Conservation (phyloP, 2,888 invertebrate species). For the Hirtodrosophila duncani region DNA sequence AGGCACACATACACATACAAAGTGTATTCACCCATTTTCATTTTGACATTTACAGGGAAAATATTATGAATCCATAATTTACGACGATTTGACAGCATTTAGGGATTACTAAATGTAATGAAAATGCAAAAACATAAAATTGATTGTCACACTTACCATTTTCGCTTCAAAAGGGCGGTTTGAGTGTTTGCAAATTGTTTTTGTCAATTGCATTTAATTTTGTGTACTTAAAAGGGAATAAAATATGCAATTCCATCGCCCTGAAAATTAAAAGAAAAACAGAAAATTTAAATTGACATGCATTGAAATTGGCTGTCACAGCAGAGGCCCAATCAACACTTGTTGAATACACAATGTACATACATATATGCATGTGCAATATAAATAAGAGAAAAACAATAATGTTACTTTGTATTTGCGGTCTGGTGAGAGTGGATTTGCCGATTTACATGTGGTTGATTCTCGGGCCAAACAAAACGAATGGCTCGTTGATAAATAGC, state of each 20-base stretch:
- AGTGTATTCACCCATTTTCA: slow-evolving; percentile 21
- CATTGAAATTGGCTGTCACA: not conserved
- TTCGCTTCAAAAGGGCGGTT: slow-evolving; percentile 14
- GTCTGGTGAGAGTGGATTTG: too few relatives aligned
- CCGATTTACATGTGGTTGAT: too few relatives aligned
- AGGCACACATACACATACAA: not conserved
- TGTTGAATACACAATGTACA: slow-evolving; percentile 13
- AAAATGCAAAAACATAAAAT: too few relatives aligned
- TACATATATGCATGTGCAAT: too few relatives aligned
- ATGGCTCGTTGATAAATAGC: slow-evolving; percentile 23
- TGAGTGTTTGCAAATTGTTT: not conserved
- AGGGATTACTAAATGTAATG: not conserved
- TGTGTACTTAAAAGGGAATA: slow-evolving; percentile 18
- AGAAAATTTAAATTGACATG: not conserved
- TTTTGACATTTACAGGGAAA: slow-evolving; percentile 19
- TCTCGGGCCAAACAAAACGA: slow-evolving; percentile 1
- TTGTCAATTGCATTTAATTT: not conserved
- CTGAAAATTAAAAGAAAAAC: slow-evolving; percentile 23
- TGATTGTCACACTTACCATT: not conserved
- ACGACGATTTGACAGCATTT: slow-evolving; percentile 5
- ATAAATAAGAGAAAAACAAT: too few relatives aligned
- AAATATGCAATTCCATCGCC: slow-evolving; percentile 23
- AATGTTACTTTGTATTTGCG: too few relatives aligned
- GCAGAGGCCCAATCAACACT: not conserved
- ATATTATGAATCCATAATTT: slow-evolving; percentile 18